Evolutionary conservation across 1,140 invertebrate species (phyloP).

Genomic region (Leptinotarsa lineolata): DNA sequence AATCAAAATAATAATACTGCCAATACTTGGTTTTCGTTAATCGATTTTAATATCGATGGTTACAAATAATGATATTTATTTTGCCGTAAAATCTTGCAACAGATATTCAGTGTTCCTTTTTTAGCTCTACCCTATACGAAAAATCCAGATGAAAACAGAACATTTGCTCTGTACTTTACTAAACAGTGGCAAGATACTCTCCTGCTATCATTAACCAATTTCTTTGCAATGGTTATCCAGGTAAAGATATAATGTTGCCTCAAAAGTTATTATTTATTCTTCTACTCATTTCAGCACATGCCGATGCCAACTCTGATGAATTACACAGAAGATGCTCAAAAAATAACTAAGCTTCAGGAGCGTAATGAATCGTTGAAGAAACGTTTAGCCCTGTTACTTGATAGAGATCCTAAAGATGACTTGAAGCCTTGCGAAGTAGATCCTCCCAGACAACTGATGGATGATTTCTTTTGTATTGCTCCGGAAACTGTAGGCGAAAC

Average conservation of each 20-base stretch:
- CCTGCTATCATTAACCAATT: slow-evolving; percentile 91
- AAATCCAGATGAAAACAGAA: slow-evolving; percentile 87
- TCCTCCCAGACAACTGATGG: slow-evolving; percentile 77
- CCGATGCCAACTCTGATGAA: slow-evolving; percentile 81
- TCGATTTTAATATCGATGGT: no score
- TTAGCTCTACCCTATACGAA: slow-evolving; percentile 88
- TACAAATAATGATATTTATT: no score
- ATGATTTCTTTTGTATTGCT: slow-evolving; percentile 91
- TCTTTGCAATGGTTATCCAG: slow-evolving; percentile 87
- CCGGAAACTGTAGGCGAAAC: slow-evolving; percentile 68
- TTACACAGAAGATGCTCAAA: slow-evolving; percentile 82
- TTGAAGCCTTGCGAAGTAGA: slow-evolving; percentile 65
- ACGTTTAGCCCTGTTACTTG: slow-evolving; percentile 57
- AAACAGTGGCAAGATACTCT: slow-evolving; percentile 95
- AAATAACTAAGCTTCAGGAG: slow-evolving; percentile 79
- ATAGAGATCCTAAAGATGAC: slow-evolving; percentile 60
- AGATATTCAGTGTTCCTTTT: slow-evolving; percentile 43
- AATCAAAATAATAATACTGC: no score
- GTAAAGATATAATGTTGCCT: slow-evolving; percentile 50
- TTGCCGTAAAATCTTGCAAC: no score
- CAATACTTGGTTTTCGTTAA: no score
- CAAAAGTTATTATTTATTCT: slow-evolving; percentile 5
- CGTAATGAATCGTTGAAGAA: slow-evolving; percentile 76
- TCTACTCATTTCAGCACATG: slow-evolving; percentile 65
- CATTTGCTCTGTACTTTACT: slow-evolving; percentile 87